Conservation (phyloP, 2,113 vertebrate genomes). For the Psettodes erumei region DNA sequence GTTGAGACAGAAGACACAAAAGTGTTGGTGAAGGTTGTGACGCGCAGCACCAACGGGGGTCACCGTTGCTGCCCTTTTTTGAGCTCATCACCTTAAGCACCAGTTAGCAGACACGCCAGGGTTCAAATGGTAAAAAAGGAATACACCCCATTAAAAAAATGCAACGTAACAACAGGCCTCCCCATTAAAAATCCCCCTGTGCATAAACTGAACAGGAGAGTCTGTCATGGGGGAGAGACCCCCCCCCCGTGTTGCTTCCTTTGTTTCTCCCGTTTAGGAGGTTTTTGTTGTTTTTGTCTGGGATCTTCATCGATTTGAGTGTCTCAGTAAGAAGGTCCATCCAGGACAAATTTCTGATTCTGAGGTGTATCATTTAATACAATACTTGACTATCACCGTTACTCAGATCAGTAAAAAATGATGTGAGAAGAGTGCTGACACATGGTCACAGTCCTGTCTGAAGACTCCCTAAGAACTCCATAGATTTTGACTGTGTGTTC, state of each 20-base stretch:
- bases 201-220: neutral
- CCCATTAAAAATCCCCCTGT: too few species aligned
- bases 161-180: neutral
- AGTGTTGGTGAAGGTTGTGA: too few species aligned
- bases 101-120: neutral
- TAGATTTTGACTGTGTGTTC: slow-evolving; percentile 10
- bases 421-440: slow-evolving; percentile 13
- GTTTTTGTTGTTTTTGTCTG: too few species aligned
- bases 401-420: neutral
- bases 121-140: neutral
- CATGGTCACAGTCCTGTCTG: neutral
- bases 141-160: neutral
- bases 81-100: neutral
- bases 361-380: neutral
- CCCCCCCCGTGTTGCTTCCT: too few species aligned
- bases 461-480: slow-evolving; percentile 27
- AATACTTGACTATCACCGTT: neutral
- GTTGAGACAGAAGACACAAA: slow-evolving; percentile 58
- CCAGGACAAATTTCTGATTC: neutral
- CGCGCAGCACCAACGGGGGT: too few species aligned
- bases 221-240: neutral
- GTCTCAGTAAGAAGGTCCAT: neutral
- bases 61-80: neutral
- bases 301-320: too few species aligned
- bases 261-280: too few species aligned